Base-by-base conservation (phyloP, 2,797 vertebrate genomes). In the Scarus forsteni region DNA sequence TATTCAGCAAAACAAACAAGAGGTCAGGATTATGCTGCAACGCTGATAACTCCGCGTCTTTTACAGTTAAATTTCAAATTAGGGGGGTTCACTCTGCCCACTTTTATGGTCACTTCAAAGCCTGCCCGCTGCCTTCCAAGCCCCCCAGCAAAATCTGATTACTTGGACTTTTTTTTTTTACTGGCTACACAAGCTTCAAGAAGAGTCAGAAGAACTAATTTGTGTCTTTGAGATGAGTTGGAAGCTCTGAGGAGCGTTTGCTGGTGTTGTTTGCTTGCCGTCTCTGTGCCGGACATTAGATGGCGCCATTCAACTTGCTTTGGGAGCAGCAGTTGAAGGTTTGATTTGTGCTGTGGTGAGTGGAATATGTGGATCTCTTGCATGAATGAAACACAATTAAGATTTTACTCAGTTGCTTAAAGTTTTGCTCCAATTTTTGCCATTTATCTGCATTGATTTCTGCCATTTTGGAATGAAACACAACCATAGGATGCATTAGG, bases 1-100 rank as follows among this genome's bases (percentile, higher is more conserved):
- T 85, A 87, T 91, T 92, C 92, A 89, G 92, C 90, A 89, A 89
- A 91, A 91, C 88, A 92, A 92, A 91, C 90, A 85, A 86, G 75
- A 79, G 91, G 91, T 91, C 89, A 88, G 77, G 71, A 82, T 85
- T 88, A 75, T 85, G 74, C 81, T 75, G 87, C 78, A 80, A 81
- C 80, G 61, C 84, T 83, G 87, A 92, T 90, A 86, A 69, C 70
- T 73, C 58, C 67, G 74, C 87, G 90, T 92, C 92, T 85, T 79
- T 85, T 88, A 83, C 77, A 66, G 81, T 93, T 93, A 89, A 75
- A 89, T 87, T 91, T 85, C 88, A 91, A 86, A 92, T 92, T 91
- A 92, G 60, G 74, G 27, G 61, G 51, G 77, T 88, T 86, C 76
- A 77, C 77, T 82, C 79, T 83, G 73, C 67, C 50, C 81, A 82